Percentiles rank a stretch among this genome's conserved stretches.
These are phyloP conservation scores for Calypte anna DNA, from an alignment of 2,113 vertebrate genomes.

Conservation along the genomic window DNA sequence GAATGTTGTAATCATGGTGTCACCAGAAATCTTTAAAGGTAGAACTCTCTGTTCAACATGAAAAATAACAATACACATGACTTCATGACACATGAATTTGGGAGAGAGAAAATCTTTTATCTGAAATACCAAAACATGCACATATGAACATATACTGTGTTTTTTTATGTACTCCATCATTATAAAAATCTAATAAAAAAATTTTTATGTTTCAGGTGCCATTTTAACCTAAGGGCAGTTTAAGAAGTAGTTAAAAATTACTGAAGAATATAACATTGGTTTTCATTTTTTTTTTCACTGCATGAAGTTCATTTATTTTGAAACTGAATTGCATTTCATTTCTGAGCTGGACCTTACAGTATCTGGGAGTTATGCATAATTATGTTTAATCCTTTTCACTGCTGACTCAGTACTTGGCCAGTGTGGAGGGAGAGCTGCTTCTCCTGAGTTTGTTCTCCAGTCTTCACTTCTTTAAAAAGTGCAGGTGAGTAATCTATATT, in stretches of 20 bases:
- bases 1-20: not conserved
- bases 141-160: not conserved
- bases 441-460: constrained; percentile 55
- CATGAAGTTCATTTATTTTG: not conserved
- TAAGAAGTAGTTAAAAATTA: constrained; percentile 37
- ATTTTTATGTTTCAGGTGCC: not conserved
- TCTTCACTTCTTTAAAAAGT: constrained; percentile 55
- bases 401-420: constrained; percentile 71
- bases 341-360: constrained; percentile 47
- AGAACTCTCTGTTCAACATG: not conserved
- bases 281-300: not conserved
- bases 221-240: constrained; percentile 37
- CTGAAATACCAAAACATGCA: not conserved
- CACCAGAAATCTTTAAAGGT: not conserved
- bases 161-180: not conserved
- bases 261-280: not conserved
- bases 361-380: constrained; percentile 45
- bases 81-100: not conserved
- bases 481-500: constrained; percentile 74
- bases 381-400: constrained; percentile 67
- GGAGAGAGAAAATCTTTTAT: not conserved
- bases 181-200: not conserved
- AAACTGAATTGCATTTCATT: constrained; percentile 53
- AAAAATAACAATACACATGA: not conserved
- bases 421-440: not conserved